phyloP scores from a whole-genome alignment of 2,888 invertebrate species.

The Drosophila conformis region DNA sequence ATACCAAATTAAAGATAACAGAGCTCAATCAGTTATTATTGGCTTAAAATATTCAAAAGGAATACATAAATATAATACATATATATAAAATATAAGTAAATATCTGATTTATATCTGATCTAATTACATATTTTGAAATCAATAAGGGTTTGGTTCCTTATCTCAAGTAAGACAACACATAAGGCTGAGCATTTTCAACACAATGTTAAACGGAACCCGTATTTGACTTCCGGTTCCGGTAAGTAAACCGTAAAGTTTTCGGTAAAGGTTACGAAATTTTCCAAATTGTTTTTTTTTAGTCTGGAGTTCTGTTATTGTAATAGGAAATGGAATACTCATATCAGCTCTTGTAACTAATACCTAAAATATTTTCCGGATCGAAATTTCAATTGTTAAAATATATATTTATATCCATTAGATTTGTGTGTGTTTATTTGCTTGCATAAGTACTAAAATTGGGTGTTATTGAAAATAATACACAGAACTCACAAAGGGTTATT shows the following conservation, averaged over 20 bases:
- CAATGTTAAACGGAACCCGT: not conserved
- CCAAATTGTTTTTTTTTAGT: not conserved
- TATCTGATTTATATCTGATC: no score
- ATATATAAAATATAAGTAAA: not conserved
- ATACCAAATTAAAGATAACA: not conserved
- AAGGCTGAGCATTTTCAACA: not conserved
- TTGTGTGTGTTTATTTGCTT: not conserved
- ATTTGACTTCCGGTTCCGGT: not conserved
- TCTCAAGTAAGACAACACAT: not conserved
- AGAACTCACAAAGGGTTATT: not conserved
- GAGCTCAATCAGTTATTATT: not conserved
- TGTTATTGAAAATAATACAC: not conserved
- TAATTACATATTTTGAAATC: not conserved
- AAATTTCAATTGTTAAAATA: not conserved
- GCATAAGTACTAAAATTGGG: not conserved
- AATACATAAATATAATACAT: not conserved
- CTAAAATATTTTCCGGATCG: not conserved
- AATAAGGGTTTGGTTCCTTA: not conserved
- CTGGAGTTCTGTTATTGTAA: not conserved
- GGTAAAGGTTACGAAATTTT: not conserved
- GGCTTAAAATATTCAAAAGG: not conserved
- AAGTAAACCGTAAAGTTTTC: not conserved
- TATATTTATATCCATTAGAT: not conserved
- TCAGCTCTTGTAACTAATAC: not conserved
- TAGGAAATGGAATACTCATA: not conserved